phyloP scores from a whole-genome alignment of 2,797 vertebrate genomes.

The Remorina albescens region DNA sequence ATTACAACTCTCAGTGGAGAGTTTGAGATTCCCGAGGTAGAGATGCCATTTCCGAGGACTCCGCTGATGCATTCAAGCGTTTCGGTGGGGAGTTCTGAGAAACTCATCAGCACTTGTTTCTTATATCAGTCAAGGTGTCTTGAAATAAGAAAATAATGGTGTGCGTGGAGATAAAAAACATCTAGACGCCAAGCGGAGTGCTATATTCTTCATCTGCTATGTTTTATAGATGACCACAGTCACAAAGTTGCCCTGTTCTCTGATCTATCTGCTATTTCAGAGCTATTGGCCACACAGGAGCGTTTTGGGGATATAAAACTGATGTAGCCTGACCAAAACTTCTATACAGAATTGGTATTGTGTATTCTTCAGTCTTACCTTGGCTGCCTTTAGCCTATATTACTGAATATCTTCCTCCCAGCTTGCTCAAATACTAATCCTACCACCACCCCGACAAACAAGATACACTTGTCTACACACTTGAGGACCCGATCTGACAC shows the following conservation, averaged over 20 bases:
- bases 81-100: constrained; percentile 27
- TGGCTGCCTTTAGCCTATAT: no score
- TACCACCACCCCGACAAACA: no score
- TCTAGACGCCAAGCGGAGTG: neutral
- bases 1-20: constrained; percentile 52
- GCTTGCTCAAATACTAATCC: no score
- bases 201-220: neutral
- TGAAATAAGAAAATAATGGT: constrained; percentile 40
- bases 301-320: neutral
- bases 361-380: no score
- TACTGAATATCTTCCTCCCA: no score
- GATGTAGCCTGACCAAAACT: no score
- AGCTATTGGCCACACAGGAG: neutral
- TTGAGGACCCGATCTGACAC: no score
- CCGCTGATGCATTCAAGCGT: constrained; percentile 51
- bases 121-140: constrained; percentile 26
- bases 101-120: constrained; percentile 30
- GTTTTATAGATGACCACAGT: neutral
- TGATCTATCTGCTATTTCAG: neutral
- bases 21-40: constrained; percentile 41
- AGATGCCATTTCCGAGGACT: constrained; percentile 50
- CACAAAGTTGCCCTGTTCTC: neutral
- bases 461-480: no score
- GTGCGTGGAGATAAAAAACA: neutral
- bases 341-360: neutral